Base-by-base conservation (phyloP, 2,797 vertebrate species). In the Poecile montanus region DNA sequence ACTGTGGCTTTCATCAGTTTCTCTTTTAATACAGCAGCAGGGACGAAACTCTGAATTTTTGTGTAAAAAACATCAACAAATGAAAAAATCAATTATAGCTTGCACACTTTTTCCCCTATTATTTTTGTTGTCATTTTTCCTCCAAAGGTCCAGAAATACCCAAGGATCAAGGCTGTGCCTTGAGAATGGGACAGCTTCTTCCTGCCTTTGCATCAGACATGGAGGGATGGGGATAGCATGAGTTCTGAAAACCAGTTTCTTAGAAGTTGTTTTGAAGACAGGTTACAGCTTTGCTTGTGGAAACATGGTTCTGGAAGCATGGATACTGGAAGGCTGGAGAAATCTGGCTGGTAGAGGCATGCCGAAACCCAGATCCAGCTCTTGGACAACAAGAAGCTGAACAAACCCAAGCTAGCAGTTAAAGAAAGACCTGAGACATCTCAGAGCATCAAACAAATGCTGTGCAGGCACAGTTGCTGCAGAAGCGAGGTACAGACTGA, bases 1-100 rank as follows among this genome's bases (percentile, higher is more conserved):
- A 92, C 79, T 91, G 76, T 53, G 79, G 85, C 53, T 96, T 95
- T 96, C 94, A 95, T 89, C 92, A 78, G 91, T 84, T 92, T 73
- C 51, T 92, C 54, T 76, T 91, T 75, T 27, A 66, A 26, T 73
- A n/a, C 23, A 79, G 44, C 42, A 83, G 56, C 20, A 89, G 47
- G 30, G 53, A 58, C 20, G 38, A 81, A 90, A 56, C 9, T 29
- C 42, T 22, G 12, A 10, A n/a, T 58, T 80, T 81, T 80, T 72
- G 5, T 71, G 19, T 63, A 73, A 72, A 90, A 74, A 84, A 17
- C 4, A 68, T 14, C 5, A 89, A 45, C 6, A 73, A 86, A 51
- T n/a, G 0, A 45, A 81, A 85, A 75, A 34, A 83, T 7, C 26
- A 27, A 30, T 9, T 11, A 29, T 3, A 51, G 4, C 23, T 60